Base-by-base conservation (phyloP, 1,140 invertebrate species). In the Cheumatopsyche charites region DNA sequence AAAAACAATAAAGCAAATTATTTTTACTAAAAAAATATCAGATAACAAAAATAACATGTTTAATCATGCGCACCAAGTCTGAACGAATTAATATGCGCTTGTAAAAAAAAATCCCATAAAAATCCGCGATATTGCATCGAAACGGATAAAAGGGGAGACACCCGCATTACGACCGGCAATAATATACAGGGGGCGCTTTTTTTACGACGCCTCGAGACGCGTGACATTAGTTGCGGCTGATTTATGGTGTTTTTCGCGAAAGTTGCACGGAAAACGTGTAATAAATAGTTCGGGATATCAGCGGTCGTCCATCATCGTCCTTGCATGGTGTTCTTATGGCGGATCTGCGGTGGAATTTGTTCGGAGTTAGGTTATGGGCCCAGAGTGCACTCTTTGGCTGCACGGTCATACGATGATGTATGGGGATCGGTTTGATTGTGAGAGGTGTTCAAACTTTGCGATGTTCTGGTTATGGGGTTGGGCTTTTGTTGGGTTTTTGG, bases 81-180 rank as follows among this genome's bases (percentile, higher is more conserved):
- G n/a, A n/a, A 36, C 43, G 26, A 62, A 69, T 45, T 73, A 73
- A 36, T 36, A 36, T 36, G 3, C n/a, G n/a, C 29, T 36, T 9
- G 9, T 4, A 36, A 73, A 69, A 58, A 73, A 62, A 73, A 36
- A 36, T 4, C 29, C 43, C 72, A 73, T 69, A 69, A 73, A 73
- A 73, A 69, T 69, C 67, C 67, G 52, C 62, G 72, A 73, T 73
- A 73, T 73, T 73, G 72, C 66, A 45, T 61, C 72, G 70, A 70
- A 65, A 70, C 19, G 55, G 55, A 17, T n/a, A 2, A 42, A 23
- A 49, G 26, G 36, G 23, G 42, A 41, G 62, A 55, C 49, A 36
- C 26, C 23, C n/a, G 67, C 1, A n/a, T 25, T 68, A 41, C 26
- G 67, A 29, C 12, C 43, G 52, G 63, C 29, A 36, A 36, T 36